Evolutionary conservation across 2,113 vertebrate species (phyloP).

Genomic region (Zosterops hypoxanthus): DNA sequence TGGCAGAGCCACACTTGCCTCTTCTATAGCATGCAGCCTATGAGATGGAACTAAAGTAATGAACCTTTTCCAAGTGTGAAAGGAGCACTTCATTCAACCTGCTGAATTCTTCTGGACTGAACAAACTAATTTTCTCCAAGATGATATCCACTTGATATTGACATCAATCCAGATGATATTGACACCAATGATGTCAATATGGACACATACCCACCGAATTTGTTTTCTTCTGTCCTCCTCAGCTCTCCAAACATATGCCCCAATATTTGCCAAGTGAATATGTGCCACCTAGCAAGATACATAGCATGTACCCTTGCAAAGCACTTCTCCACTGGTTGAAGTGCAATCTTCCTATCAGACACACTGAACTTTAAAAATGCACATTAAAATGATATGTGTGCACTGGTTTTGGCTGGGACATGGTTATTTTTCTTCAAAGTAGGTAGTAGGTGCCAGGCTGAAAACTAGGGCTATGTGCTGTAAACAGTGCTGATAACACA

Average conservation of each 20-base stretch:
- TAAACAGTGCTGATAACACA: background rate
- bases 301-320: background rate
- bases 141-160: background rate
- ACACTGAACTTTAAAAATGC: background rate
- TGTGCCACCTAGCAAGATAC: background rate
- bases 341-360: background rate
- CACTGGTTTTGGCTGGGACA: background rate
- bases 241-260: background rate
- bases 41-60: background rate
- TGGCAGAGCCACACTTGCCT: background rate
- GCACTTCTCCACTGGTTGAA: background rate
- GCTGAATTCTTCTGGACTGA: background rate
- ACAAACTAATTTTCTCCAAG: background rate
- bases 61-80: background rate
- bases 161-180: too few relatives aligned
- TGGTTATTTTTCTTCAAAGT: background rate
- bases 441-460: fast-evolving
- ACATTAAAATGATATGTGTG: background rate
- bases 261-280: background rate
- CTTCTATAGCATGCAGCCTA: fast-evolving
- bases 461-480: background rate
- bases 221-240: background rate
- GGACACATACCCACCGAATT: background rate
- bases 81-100: background rate
- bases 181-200: background rate